Evolutionary conservation across 2,888 invertebrate species (phyloP).

Genomic region (Dermolepida albohirtum): DNA sequence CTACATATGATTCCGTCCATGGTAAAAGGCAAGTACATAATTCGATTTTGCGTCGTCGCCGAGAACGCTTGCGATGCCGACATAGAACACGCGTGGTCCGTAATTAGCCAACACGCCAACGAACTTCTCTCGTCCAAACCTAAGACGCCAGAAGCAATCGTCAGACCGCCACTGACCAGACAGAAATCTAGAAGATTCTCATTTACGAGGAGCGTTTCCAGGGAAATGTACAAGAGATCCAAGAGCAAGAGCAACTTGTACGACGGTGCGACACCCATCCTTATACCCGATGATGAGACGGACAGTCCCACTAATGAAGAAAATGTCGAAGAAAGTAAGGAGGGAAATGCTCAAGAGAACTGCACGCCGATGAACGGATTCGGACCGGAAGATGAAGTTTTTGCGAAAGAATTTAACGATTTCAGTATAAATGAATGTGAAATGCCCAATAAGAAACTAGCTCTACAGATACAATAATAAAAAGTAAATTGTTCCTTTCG

Average conservation of each 20-base stretch:
- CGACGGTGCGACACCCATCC: constrained; percentile 70
- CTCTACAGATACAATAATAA: neutral
- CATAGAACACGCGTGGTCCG: constrained; percentile 75
- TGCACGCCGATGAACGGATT: constrained; percentile 22
- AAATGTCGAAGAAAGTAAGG: constrained; percentile 41
- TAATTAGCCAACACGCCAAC: constrained; percentile 72
- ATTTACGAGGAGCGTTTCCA: constrained; percentile 70
- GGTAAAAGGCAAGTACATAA: constrained; percentile 78
- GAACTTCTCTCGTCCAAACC: constrained; percentile 67
- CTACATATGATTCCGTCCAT: constrained; percentile 89
- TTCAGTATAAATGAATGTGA: constrained; percentile 41
- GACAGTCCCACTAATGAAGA: constrained; percentile 47
- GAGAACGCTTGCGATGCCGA: constrained; percentile 82
- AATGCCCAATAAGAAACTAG: constrained; percentile 8
- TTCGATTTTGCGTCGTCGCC: constrained; percentile 82
- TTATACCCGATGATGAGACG: constrained; percentile 65
- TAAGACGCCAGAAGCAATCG: constrained; percentile 62
- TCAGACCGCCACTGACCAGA: constrained; percentile 66
- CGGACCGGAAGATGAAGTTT: constrained; percentile 42
- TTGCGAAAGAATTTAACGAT: constrained; percentile 48
- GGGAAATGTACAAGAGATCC: constrained; percentile 68
- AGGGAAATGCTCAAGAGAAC: constrained; percentile 27
- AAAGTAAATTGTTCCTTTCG: neutral
- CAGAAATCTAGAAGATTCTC: constrained; percentile 69
- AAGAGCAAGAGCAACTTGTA: constrained; percentile 67